Base-by-base conservation (phyloP, 2,797 vertebrate genomes). In the Crocodylus rhombifer region DNA sequence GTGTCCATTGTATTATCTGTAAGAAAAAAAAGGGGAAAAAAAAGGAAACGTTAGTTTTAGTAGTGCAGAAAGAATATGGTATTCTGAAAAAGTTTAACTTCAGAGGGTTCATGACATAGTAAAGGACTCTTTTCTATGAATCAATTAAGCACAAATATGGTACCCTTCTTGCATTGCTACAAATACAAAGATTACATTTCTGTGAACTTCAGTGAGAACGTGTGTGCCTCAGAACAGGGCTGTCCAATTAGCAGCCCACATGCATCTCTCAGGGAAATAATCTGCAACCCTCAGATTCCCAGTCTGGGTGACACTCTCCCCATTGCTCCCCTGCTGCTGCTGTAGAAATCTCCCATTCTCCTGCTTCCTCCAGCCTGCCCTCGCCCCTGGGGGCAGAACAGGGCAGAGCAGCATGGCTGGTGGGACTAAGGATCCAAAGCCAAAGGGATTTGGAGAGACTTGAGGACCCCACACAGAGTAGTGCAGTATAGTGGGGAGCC, bases 1-100 rank as follows among this genome's bases (percentile, higher is more conserved):
- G 60, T 2, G 2, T 96, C 90, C 81, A 91, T 30, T 8, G 86
- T n/a, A 10, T 91, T 86, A 42, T 80, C 93, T 96, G 42, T 80
- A 42, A 84, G 86, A 85, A 85, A 2, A 92, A 12, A 79, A 51
- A 51, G 6, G 42, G 26, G 25, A 51, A 51, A 83, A 2, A 92
- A 71, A 12, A 79, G 3, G 1, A 5, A 71, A 91, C 82, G 3
- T 5, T 42, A 58, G 28, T n/a, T 28, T 95, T 90, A 92, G 58
- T 74, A 78, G 30, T 64, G 17, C n/a, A 23, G 1, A 13, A 84
- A 60, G 63, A 73, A 51, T 73, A 73, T 1, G 2, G 1, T 58
- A 58, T 62, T 88, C 30, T 80, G 80, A 87, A 89, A 87, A 26
- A 14, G 36, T 14, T 25, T 20, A 51, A 26, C 33, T 36, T 42